phyloP scores from a whole-genome alignment of 2,888 invertebrate species.

The Lochmaea capreae region DNA sequence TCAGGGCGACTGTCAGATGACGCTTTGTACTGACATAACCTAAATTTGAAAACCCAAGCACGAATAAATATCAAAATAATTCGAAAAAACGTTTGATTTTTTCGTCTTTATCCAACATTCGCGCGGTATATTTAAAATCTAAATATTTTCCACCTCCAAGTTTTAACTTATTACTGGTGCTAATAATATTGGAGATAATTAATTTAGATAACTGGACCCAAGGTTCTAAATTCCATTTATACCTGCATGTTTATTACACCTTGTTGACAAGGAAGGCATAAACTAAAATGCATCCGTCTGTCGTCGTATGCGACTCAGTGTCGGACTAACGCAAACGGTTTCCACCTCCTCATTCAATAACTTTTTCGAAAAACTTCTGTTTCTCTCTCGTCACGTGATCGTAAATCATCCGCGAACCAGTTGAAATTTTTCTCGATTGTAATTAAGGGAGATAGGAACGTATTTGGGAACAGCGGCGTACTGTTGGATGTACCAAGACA shows the following conservation, averaged over 20 bases:
- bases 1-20: too few species aligned
- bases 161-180: too few species aligned
- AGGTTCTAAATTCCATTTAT: constrained; percentile 6
- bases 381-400: constrained; percentile 38
- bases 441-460: constrained; percentile 40
- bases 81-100: too few species aligned
- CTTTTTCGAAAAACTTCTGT: constrained; percentile 29
- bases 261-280: constrained; percentile 17
- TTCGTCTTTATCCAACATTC: too few species aligned
- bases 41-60: too few species aligned
- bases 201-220: neutral
- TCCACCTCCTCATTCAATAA: constrained; percentile 34
- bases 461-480: constrained; percentile 17
- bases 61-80: too few species aligned
- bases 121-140: too few species aligned
- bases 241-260: neutral
- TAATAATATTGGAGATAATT: neutral
- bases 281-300: constrained; percentile 23
- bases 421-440: constrained; percentile 39
- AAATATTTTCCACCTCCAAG: too few species aligned
- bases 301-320: constrained; percentile 15
- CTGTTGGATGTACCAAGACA: neutral
- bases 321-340: constrained; percentile 25
- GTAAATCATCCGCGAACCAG: constrained; percentile 43
- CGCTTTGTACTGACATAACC: too few species aligned